Evolutionary conservation across 2,113 vertebrate species (phyloP), one percentile per base, ranked within the genome.

Genomic region (Takifugu bimaculatus): DNA sequence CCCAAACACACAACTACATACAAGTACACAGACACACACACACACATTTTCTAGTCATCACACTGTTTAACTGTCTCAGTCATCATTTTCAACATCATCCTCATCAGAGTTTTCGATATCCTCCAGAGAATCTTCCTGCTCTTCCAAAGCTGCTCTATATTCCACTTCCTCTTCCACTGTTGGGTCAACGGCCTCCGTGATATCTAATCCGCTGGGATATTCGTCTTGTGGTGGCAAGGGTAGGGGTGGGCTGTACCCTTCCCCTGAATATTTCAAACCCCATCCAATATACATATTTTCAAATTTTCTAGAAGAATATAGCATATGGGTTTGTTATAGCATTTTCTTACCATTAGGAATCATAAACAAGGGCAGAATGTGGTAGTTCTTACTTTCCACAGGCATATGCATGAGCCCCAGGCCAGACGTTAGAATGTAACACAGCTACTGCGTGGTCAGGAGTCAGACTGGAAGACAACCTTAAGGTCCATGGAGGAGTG

Each of bases 251-350:
- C 44, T 84, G 74, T 92, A 93, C 53, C 81, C 89, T 10, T 90
- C 91, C 0, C 89, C 86, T 20, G 72, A 77, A 58, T 92, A 95
- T 82, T 98, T 98, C 77, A 92, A 80, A 49, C 97, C 96, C 96
- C 96, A 98, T 60, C 97, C 97, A 50, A 98, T 74, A 72, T 98
- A 98, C 48, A 98, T 85, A 80, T 97, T 97, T 48, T 93, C 94
- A 88, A 90, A 92, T 51, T 82, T 88, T 69, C 90, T 91, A 50
- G 26, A 55, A 44, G 1, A 60, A 49, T 3, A 65, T n/a, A 15
- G 39, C 14, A 60, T 2, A 26, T 20, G 28, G 20, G 27, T 58
- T 10, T 32, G n/a, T 32, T 32, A 1, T 10, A 54, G 13, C 4
- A 15, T 4, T 57, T 5, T 15, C 15, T 54, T 60, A 9, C 9